Evolutionary conservation across 2,888 invertebrate genomes (phyloP).

Genomic region (Ceriagrion tenellum): DNA sequence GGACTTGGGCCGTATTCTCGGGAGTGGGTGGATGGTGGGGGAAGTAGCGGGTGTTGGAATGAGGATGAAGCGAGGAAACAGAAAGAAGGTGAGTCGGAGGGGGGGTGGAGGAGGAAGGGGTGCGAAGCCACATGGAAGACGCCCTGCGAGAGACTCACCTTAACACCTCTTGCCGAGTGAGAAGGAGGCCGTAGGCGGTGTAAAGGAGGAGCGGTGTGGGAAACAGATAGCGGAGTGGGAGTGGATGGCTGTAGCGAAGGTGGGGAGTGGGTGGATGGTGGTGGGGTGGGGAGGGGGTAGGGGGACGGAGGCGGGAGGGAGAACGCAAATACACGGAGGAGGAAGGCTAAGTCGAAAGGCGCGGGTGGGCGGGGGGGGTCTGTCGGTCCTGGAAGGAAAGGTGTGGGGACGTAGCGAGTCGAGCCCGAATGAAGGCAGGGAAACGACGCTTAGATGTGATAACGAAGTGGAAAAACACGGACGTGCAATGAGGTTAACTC

Average conservation of each 20-base stretch:
- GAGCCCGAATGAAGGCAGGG: background rate
- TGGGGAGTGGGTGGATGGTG: background rate
- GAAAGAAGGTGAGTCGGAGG: constrained; percentile 8
- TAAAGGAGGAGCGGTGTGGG: background rate
- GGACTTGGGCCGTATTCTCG: background rate
- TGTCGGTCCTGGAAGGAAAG: background rate
- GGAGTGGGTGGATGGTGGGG: background rate
- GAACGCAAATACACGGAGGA: background rate
- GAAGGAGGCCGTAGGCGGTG: too few species aligned
- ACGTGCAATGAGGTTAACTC: constrained; percentile 63
- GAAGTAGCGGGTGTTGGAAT: background rate
- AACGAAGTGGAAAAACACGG: constrained; percentile 66
- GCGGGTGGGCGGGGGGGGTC: background rate
- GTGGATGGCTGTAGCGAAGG: background rate
- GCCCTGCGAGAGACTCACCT: background rate
- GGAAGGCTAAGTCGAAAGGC: background rate
- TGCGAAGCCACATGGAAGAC: background rate
- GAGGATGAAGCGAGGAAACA: background rate
- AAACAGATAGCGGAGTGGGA: background rate
- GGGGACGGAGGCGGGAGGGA: background rate
- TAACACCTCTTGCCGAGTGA: constrained; percentile 33
- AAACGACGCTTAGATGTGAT: constrained; percentile 42
- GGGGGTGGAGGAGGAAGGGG: background rate
- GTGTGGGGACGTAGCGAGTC: background rate
- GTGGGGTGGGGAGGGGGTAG: background rate